Evolutionary conservation across 2,888 invertebrate genomes (phyloP).

Genomic region (Cenopis cana): DNA sequence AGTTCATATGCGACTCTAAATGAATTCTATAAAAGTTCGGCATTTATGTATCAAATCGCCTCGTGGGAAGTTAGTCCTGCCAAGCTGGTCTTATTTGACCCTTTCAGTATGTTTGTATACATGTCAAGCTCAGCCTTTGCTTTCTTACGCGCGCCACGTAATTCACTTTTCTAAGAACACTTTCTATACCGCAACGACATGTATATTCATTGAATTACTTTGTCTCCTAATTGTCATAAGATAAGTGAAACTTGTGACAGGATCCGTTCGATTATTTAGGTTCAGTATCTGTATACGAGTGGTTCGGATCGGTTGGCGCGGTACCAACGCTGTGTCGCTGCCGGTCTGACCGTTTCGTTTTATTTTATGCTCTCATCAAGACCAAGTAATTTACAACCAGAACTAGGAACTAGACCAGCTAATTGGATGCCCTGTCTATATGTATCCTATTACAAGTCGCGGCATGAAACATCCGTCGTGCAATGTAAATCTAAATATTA

Average conservation of each 20-base stretch:
- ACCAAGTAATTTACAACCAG: constrained; percentile 64
- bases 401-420: constrained; percentile 51
- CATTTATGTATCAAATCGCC: no score
- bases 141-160: no score
- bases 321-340: constrained; percentile 76
- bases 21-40: not conserved
- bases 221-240: constrained; percentile 26
- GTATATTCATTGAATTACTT: not conserved
- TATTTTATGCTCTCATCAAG: constrained; percentile 80
- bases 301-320: constrained; percentile 67
- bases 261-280: constrained; percentile 30
- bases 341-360: constrained; percentile 72
- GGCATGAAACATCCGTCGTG: constrained; percentile 25
- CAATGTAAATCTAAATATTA: not conserved
- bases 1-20: not conserved
- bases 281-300: constrained; percentile 40
- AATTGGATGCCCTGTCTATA: constrained; percentile 45
- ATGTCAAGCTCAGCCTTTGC: no score
- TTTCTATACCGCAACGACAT: not conserved
- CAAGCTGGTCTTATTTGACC: no score
- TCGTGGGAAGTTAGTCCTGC: no score
- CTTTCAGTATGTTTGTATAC: no score
- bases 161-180: not conserved
- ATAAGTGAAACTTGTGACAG: constrained; percentile 28
- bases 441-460: constrained; percentile 36